These are phyloP conservation scores for Rhynchomys soricoides DNA, from an alignment of 2,113 vertebrate genomes.

Conservation along the genomic window DNA sequence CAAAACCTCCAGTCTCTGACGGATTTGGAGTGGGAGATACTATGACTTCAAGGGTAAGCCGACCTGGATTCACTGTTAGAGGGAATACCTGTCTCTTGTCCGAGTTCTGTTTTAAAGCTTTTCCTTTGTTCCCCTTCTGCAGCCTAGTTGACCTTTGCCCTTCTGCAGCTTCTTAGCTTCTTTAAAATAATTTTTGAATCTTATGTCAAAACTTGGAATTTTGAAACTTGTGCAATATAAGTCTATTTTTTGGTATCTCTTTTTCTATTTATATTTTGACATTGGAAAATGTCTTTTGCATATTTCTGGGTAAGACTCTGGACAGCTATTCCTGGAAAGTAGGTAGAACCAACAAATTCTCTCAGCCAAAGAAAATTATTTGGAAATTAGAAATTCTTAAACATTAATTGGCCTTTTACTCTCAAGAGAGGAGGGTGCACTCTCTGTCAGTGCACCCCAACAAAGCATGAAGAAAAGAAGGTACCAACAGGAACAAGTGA, in stretches of 20 bases:
- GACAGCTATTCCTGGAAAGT: neutral
- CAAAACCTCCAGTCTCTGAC: neutral
- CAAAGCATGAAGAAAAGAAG: neutral
- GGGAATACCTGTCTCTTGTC: neutral
- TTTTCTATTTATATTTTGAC: neutral
- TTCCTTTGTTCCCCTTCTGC: neutral
- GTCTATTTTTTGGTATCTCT: neutral
- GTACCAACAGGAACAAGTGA: neutral
- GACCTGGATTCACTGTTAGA: neutral
- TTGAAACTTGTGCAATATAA: neutral
- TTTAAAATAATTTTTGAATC: neutral
- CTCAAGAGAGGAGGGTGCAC: neutral
- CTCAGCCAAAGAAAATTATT: constrained; percentile 19
- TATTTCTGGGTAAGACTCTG: neutral
- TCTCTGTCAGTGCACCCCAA: neutral
- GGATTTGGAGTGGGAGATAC: neutral
- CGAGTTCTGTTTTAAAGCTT: neutral
- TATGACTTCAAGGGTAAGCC: neutral
- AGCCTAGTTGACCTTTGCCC: neutral
- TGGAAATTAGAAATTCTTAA: constrained; percentile 15
- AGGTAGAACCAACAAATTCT: constrained; percentile 12
- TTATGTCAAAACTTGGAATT: neutral
- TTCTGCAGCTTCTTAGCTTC: neutral
- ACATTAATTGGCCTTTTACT: neutral
- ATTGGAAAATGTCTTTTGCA: neutral